Evolutionary conservation across 2,797 vertebrate genomes (phyloP), one percentile per base, ranked within the genome.

Genomic region (Eremophila alpestris): DNA sequence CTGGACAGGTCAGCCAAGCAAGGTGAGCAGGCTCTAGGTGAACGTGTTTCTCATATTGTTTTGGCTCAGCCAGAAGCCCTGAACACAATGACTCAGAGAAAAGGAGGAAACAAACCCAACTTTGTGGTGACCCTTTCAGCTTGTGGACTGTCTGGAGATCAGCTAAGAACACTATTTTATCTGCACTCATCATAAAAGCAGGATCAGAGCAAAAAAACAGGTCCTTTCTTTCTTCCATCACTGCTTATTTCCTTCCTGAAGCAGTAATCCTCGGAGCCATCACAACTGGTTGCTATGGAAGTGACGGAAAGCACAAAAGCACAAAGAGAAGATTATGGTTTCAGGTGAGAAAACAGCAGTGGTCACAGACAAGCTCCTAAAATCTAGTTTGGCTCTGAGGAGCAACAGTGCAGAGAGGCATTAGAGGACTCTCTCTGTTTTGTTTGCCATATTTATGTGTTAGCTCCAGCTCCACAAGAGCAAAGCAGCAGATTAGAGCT

Each of bases 281-380:
- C 95, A 94, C 83, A 90, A 87, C n/a, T 93, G 89, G 94, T 97
- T 96, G 95, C 95, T 93, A 95, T 94, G 94, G 94, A 90, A 89
- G 94, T 93, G 95, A 90, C 2, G 58, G 85, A 93, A 94, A 94
- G 63, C 80, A 84, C 74, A 95, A 94, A 93, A 94, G 56, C 80
- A 84, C 80, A 95, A 93, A 91, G 93, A 81, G 48, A 88, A 68
- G 93, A 96, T 97, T 95, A 96, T 41, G 67, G 49, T 82, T 96
- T 94, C 93, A 96, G 95, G 95, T 97, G 90, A 94, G 87, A 71
- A 93, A 95, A 87, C 27, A 67, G 77, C 48, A 93, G 59, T 55
- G 77, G 69, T 38, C 45, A 58, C 13, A 11, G 55, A 75, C 5
- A 13, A 92, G 65, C 52, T 93, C 62, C 87, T 88, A 76, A 96